These are phyloP conservation scores for Nephrotoma flavescens DNA, from an alignment of 2,888 invertebrate genomes.

Conservation along the genomic window DNA sequence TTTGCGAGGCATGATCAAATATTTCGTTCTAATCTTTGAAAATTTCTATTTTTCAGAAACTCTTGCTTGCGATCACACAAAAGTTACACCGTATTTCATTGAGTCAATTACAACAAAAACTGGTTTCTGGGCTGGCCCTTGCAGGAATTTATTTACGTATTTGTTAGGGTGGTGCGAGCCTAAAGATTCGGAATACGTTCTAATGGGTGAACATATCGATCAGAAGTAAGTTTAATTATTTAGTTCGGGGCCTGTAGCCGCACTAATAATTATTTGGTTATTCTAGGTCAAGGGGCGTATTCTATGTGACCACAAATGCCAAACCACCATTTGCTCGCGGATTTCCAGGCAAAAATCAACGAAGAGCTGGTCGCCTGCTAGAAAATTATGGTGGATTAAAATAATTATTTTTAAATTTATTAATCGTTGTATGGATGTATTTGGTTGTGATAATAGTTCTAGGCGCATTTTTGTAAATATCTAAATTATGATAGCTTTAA, in stretches of 20 bases:
- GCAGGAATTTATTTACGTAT: conserved; percentile 67
- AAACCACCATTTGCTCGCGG: conserved; percentile 75
- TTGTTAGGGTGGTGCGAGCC: conserved; percentile 74
- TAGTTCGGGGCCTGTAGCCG: neutral
- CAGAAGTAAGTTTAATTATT: conserved; percentile 43
- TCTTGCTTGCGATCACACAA: conserved; percentile 76
- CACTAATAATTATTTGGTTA: neutral
- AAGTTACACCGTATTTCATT: conserved; percentile 80
- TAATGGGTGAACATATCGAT: conserved; percentile 75
- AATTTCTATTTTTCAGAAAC: conserved; percentile 42
- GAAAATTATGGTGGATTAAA: conserved; percentile 10
- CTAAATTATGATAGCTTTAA: neutral
- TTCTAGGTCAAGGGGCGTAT: conserved; percentile 65
- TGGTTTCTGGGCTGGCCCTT: conserved; percentile 78
- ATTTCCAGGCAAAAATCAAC: conserved; percentile 45
- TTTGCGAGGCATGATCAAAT: neutral
- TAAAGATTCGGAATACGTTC: conserved; percentile 59
- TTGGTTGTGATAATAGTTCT: neutral
- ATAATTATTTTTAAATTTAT: neutral
- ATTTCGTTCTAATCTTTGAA: conserved; percentile 13
- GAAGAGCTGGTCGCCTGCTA: neutral
- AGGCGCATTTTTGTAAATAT: neutral
- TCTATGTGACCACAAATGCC: conserved; percentile 74
- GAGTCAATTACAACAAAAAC: conserved; percentile 67
- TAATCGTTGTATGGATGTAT: neutral